phyloP scores from a whole-genome alignment of 2,888 invertebrate species.

The Macrophya alboannulata region DNA sequence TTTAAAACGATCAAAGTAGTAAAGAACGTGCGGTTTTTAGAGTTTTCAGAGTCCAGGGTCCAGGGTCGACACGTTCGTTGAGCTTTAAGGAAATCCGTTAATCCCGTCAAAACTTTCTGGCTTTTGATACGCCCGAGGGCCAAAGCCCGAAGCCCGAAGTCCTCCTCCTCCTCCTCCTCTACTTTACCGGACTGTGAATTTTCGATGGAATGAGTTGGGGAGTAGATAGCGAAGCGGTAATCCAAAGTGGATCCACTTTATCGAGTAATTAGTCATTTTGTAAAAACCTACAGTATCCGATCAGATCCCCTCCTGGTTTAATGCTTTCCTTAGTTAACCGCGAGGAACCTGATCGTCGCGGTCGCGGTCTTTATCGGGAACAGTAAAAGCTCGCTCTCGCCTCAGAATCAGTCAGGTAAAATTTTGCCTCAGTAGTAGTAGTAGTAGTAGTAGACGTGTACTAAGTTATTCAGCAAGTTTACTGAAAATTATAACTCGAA shows the following conservation, averaged over 20 bases:
- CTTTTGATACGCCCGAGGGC: conserved; percentile 14
- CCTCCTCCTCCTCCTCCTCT: not conserved
- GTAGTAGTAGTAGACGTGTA: not conserved
- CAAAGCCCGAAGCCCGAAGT: not conserved
- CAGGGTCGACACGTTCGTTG: not conserved
- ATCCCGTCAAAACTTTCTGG: conserved; percentile 10
- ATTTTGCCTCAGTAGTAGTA: not conserved
- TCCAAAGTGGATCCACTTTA: conserved; percentile 37
- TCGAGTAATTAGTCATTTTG: conserved; percentile 52
- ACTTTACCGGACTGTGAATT: conserved; percentile 5
- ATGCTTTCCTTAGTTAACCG: not conserved
- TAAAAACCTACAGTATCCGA: conserved; percentile 34
- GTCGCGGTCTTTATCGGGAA: conserved; percentile 26
- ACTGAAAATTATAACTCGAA: conserved; percentile 9
- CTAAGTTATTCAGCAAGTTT: conserved; percentile 42
- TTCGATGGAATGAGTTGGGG: not conserved
- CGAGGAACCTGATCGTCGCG: not conserved
- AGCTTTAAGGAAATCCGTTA: conserved; percentile 6
- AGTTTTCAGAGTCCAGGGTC: not conserved
- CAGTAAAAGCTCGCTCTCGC: not conserved
- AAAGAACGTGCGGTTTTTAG: not conserved
- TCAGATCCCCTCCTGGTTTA: not conserved
- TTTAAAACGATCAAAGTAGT: not conserved
- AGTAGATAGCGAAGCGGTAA: conserved; percentile 30
- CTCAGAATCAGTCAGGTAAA: not conserved